Conservation (phyloP, 2,113 vertebrate species). For the Takifugu flavidus region DNA sequence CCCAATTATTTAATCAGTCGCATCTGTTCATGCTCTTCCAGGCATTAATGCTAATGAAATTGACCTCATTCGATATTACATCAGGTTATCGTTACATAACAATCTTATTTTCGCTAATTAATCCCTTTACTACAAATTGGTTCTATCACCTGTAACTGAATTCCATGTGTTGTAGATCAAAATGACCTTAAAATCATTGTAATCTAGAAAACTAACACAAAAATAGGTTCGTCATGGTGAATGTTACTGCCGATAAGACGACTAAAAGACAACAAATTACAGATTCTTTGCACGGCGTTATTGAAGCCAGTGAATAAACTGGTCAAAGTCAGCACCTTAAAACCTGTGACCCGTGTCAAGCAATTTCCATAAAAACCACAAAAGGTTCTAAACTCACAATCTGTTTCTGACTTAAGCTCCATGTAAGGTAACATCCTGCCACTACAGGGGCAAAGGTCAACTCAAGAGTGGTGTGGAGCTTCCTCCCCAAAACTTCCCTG, state of each 20-base stretch:
- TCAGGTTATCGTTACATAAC: slow-evolving; percentile 20
- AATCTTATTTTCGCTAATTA: slow-evolving; percentile 1
- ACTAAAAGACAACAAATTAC: too few relatives aligned
- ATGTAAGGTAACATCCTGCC: background rate
- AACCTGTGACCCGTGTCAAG: too few relatives aligned
- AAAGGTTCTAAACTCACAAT: background rate
- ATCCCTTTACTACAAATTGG: background rate
- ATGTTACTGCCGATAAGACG: too few relatives aligned
- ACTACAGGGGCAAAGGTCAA: slow-evolving; percentile 26
- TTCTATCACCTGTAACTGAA: background rate
- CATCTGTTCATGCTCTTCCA: slow-evolving; percentile 46
- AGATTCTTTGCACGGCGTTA: too few relatives aligned
- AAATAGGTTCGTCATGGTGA: too few relatives aligned
- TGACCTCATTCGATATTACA: slow-evolving; percentile 23
- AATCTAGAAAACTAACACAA: too few relatives aligned
- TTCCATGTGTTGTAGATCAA: background rate
- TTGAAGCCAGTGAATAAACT: too few relatives aligned
- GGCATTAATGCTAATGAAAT: slow-evolving; percentile 47
- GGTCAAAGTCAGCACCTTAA: too few relatives aligned
- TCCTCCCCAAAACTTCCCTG: slow-evolving; percentile 27
- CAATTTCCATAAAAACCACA: background rate
- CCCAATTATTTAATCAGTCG: slow-evolving; percentile 46
- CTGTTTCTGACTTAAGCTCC: slow-evolving; percentile 1
- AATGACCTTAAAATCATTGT: too few relatives aligned
- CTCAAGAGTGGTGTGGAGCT: slow-evolving; percentile 38